These are phyloP conservation scores for Schizopygopsis malacanthus DNA, from an alignment of 2,797 vertebrate genomes.

Conservation along the genomic window DNA sequence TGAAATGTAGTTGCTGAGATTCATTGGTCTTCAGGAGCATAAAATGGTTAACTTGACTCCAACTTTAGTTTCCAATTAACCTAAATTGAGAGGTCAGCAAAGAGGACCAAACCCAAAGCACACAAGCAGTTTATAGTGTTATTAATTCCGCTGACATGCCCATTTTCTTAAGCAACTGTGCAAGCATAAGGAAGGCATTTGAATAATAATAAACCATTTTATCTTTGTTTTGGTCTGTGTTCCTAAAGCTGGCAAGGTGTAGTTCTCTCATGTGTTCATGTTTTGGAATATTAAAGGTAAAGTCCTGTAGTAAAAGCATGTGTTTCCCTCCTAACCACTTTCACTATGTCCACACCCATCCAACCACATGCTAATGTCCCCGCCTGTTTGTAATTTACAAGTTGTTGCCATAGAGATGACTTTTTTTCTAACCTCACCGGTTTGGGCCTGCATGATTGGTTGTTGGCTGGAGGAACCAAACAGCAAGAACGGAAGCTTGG, in stretches of 20 bases:
- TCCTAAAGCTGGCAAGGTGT: constrained; percentile 63
- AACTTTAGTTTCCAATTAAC: constrained; percentile 45
- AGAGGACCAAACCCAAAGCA: not conserved
- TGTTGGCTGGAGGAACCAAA: constrained; percentile 1
- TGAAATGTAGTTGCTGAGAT: not conserved
- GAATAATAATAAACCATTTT: constrained; percentile 56
- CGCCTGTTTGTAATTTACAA: constrained; percentile 66
- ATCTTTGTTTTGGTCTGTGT: constrained; percentile 60
- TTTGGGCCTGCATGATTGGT: constrained; percentile 63
- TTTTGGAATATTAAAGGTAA: constrained; percentile 72
- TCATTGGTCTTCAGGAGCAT: not conserved
- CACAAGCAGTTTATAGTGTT: constrained; percentile 6
- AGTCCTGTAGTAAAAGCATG: constrained; percentile 58
- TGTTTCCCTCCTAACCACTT: constrained; percentile 30
- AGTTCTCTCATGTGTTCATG: constrained; percentile 69
- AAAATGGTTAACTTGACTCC: constrained; percentile 21
- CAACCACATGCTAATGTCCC: constrained; percentile 35
- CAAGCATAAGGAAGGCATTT: constrained; percentile 19
- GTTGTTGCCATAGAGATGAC: constrained; percentile 69
- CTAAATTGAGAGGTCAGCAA: constrained; percentile 36
- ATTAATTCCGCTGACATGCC: not conserved
- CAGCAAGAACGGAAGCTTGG: constrained; percentile 1
- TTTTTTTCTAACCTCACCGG: constrained; percentile 55
- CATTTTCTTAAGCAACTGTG: constrained; percentile 8
- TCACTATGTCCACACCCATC: constrained; percentile 48